Evolutionary conservation across 2,888 invertebrate genomes (phyloP).

Genomic region (Metopia argyrocephala): DNA sequence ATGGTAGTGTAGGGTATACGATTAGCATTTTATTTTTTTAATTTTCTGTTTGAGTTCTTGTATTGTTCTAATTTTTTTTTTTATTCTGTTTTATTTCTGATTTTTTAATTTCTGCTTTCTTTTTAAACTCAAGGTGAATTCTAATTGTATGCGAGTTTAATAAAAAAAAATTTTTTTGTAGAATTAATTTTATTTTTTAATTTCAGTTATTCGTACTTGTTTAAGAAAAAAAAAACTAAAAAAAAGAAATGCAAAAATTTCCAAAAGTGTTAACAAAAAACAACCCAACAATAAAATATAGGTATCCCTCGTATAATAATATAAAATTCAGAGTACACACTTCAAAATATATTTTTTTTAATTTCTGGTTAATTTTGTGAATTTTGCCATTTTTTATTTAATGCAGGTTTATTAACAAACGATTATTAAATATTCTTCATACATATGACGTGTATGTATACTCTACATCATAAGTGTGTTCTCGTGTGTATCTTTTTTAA

Average conservation of each 20-base stretch:
- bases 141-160: slow-evolving; percentile 51
- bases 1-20: no score
- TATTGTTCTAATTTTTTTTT: not conserved
- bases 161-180: not conserved
- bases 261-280: not conserved
- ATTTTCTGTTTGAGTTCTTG: no score
- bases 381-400: no score
- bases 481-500: no score
- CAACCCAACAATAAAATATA: not conserved
- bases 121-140: slow-evolving; percentile 64
- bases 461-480: no score
- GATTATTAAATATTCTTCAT: no score
- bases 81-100: slow-evolving; percentile 23
- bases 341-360: not conserved
- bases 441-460: no score
- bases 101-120: not conserved
- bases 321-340: not conserved
- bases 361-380: no score
- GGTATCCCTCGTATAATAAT: no score
- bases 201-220: slow-evolving; percentile 50
- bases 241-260: not conserved
- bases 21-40: no score
- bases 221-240: slow-evolving; percentile 10
- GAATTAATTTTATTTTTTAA: not conserved
- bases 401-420: no score